Evolutionary conservation across 1,140 invertebrate species (phyloP).

Genomic region (Lepidurus couesii): DNA sequence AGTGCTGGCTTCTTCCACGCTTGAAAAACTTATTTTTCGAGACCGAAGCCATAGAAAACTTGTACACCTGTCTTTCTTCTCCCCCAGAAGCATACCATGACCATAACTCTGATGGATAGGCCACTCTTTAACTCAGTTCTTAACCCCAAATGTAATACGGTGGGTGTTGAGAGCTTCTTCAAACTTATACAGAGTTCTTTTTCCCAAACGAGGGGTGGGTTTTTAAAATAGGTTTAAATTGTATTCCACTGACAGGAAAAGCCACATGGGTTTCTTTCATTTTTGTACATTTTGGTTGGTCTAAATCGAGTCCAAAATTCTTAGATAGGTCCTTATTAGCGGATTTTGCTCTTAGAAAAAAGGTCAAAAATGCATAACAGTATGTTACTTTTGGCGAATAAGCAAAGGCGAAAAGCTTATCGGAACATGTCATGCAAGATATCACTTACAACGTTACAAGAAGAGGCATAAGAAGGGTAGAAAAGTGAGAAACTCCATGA

Average conservation of each 20-base stretch:
- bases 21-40: not conserved
- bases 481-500: no score
- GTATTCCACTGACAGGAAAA: not conserved
- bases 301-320: no score
- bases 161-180: not conserved
- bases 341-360: no score
- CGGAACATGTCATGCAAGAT: no score
- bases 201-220: not conserved
- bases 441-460: no score
- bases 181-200: not conserved
- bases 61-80: slow-evolving; percentile 12
- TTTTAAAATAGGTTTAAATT: not conserved
- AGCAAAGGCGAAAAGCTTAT: no score
- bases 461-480: no score
- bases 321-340: no score
- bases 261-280: not conserved
- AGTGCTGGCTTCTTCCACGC: not conserved
- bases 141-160: not conserved
- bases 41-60: not conserved
- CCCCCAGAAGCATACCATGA: not conserved
- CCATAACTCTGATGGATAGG: slow-evolving; percentile 18
- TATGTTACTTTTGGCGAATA: no score
- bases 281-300: not conserved
- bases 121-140: not conserved
- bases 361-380: no score